Conservation (phyloP, 2,888 invertebrate genomes). For the Agrotis exclamationis region DNA sequence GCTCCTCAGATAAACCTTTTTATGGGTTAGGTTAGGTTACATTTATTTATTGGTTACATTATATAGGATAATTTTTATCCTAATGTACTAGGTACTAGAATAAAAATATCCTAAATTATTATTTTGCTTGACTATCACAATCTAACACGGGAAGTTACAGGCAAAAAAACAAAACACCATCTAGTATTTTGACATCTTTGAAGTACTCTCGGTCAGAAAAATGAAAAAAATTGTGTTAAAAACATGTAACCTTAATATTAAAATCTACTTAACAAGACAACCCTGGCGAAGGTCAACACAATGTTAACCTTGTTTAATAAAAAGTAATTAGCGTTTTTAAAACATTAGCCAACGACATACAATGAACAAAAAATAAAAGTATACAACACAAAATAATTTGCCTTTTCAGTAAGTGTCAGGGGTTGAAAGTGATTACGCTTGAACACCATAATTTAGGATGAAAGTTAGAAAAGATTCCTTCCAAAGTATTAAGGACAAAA, state of each 20-base stretch:
- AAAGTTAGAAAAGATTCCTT: slow-evolving; percentile 84
- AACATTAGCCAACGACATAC: slow-evolving; percentile 40
- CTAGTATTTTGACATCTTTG: neutral
- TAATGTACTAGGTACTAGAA: no score
- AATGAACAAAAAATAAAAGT: slow-evolving; percentile 47
- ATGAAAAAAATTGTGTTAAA: neutral
- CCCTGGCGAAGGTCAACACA: slow-evolving; percentile 22
- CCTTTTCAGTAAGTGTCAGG: slow-evolving; percentile 72
- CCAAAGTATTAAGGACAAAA: slow-evolving; percentile 81
- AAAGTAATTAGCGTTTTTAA: slow-evolving; percentile 59
- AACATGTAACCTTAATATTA: neutral
- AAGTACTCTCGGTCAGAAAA: neutral
- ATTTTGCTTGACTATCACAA: neutral
- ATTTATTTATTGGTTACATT: no score
- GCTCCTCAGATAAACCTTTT: neutral
- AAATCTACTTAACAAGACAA: neutral
- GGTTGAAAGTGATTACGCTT: slow-evolving; percentile 82
- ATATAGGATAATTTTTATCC: neutral
- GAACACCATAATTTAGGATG: slow-evolving; percentile 83
- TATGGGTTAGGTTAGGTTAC: no score
- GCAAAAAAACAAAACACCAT: neutral
- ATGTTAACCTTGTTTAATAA: slow-evolving; percentile 43
- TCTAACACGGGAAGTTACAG: neutral
- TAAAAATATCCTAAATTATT: no score
- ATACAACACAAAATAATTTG: slow-evolving; percentile 67